phyloP scores from a whole-genome alignment of 2,888 invertebrate species.

The Mallateleia sp. region DNA sequence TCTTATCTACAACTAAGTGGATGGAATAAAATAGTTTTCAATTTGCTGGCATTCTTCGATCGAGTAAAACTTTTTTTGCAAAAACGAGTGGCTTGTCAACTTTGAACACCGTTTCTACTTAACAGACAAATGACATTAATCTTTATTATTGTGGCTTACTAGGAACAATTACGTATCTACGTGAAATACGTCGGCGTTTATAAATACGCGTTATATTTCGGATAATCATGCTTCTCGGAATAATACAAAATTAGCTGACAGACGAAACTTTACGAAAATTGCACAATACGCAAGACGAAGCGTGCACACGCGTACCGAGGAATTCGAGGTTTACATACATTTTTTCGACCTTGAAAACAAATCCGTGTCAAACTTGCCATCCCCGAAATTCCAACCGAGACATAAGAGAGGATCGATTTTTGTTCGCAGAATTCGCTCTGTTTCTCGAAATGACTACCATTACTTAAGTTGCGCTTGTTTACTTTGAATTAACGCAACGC shows the following conservation, averaged over 20 bases:
- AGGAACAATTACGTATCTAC: constrained; percentile 73
- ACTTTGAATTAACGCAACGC: constrained; percentile 38
- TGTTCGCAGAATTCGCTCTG: constrained; percentile 40
- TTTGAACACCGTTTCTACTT: no score
- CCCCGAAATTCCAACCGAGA: constrained; percentile 28
- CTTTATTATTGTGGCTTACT: constrained; percentile 63
- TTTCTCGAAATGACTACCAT: constrained; percentile 43
- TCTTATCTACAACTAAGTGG: no score
- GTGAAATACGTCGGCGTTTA: constrained; percentile 66
- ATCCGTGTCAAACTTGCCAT: constrained; percentile 69
- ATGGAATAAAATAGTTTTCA: no score
- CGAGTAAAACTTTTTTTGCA: no score
- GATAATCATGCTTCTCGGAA: constrained; percentile 76
- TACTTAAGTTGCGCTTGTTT: constrained; percentile 47
- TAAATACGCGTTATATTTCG: constrained; percentile 75
- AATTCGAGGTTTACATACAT: constrained; percentile 62
- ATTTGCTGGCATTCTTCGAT: no score
- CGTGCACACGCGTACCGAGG: constrained; percentile 47
- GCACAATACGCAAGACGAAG: constrained; percentile 60
- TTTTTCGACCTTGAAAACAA: constrained; percentile 66
- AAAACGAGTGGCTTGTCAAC: no score
- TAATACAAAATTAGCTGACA: constrained; percentile 74
- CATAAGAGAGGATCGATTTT: constrained; percentile 8
- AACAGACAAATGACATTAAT: constrained; percentile 68
- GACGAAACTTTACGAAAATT: constrained; percentile 72